These are phyloP conservation scores for Goniozus legneri DNA, from an alignment of 1,140 invertebrate species.

Conservation along the genomic window DNA sequence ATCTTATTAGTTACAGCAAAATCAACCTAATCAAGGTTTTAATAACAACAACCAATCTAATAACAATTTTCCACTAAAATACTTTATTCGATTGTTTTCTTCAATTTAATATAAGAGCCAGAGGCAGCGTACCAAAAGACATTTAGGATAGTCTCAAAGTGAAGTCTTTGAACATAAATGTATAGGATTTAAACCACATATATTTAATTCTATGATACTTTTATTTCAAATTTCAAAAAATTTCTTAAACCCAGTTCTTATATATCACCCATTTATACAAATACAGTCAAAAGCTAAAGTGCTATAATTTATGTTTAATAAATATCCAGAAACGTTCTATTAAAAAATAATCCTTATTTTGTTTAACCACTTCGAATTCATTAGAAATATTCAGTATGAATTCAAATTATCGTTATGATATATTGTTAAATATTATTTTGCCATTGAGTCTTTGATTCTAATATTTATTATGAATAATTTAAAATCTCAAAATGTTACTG, in stretches of 20 bases:
- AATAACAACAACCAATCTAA: neutral
- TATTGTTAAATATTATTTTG: neutral
- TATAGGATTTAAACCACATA: slow-evolving; percentile 31
- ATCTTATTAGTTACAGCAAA: slow-evolving; percentile 7
- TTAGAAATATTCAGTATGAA: slow-evolving; percentile 1
- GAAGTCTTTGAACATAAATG: slow-evolving; percentile 32
- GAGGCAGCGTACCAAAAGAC: slow-evolving; percentile 32
- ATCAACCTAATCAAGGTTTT: neutral
- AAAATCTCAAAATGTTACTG: slow-evolving; percentile 39
- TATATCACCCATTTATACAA: neutral
- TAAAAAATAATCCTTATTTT: neutral
- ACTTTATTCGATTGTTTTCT: slow-evolving; percentile 25
- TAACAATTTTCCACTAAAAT: slow-evolving; percentile 1
- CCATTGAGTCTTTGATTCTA: slow-evolving; percentile 28
- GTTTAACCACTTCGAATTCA: neutral
- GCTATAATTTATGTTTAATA: neutral
- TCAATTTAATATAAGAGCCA: slow-evolving; percentile 9
- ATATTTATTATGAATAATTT: slow-evolving; percentile 23
- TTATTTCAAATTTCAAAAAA: slow-evolving; percentile 31
- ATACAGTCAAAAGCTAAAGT: neutral
- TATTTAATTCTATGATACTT: slow-evolving; percentile 33
- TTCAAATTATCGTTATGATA: neutral
- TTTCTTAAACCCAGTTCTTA: neutral
- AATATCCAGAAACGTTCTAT: neutral
- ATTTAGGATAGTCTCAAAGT: slow-evolving; percentile 28